phyloP scores from a whole-genome alignment of 2,797 vertebrate genomes.

The Takifugu rubripes region DNA sequence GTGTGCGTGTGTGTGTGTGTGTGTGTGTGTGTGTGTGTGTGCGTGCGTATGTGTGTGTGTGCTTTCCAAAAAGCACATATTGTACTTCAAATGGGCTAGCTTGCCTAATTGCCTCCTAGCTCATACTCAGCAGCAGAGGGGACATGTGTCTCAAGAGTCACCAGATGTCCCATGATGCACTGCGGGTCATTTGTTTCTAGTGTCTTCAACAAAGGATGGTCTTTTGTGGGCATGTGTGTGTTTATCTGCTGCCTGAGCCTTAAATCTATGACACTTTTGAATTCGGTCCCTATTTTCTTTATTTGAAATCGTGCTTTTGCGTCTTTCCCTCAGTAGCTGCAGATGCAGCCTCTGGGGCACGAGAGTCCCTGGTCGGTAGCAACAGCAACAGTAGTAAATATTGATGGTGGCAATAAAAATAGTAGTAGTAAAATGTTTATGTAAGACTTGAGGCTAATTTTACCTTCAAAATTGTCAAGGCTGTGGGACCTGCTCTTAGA shows the following conservation, averaged over 20 bases:
- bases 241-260: not conserved
- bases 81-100: constrained; percentile 6
- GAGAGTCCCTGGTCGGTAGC: not conserved
- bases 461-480: no score
- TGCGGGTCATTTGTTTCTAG: not conserved
- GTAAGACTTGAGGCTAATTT: not conserved
- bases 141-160: constrained; percentile 8
- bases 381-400: constrained; percentile 1
- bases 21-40: not conserved
- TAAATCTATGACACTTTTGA: not conserved
- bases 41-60: not conserved
- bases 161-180: not conserved
- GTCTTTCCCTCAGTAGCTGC: not conserved
- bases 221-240: not conserved
- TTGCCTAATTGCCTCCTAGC: constrained; percentile 11
- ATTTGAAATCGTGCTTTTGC: not conserved
- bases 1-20: no score
- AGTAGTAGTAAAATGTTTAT: not conserved
- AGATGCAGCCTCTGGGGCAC: not conserved
- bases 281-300: not conserved
- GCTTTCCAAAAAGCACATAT: constrained; percentile 9
- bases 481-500: no score
- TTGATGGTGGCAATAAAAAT: not conserved
- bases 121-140: constrained; percentile 15
- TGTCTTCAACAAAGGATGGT: not conserved